Evolutionary conservation across 1,140 invertebrate species (phyloP), one percentile per base, ranked within the genome.

Genomic region (Drosophila insularis): DNA sequence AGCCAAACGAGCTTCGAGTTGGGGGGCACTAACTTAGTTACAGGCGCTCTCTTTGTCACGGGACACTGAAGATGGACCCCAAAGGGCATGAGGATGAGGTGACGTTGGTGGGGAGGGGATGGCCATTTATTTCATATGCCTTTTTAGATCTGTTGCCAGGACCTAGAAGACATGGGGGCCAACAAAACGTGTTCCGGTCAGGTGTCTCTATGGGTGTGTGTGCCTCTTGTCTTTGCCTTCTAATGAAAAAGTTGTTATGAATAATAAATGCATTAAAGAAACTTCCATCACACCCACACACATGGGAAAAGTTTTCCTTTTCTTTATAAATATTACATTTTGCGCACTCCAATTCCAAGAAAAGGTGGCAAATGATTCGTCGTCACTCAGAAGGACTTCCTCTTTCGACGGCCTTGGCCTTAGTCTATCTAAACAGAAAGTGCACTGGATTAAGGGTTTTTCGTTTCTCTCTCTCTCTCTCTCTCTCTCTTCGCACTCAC

Each of bases 201-300:
- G 71, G 69, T 76, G 76, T 76, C 43, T 46, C 6, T 43, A 5
- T 43, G 14, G 14, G 76, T 70, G 68, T 55, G 67, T 46, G 35
- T 68, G 37, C 50, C 37, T 37, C 35, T 31, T 54, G 59, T 37
- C 35, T 66, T 37, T 74, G 63, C 31, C 64, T 73, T 62, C 67
- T 89, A 89, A 87, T 87, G 82, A 87, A 87, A 87, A 87, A 87
- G 82, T 87, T 87, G 75, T 74, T 86, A 87, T 87, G 82, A 82
- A 87, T 87, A 87, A 87, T 89, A 87, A 87, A 87, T 89, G 82
- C 84, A 86, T 86, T 86, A 82, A 65, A 66, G 75, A 76, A 86
- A 87, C 68, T 85, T 74, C 62, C 69, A 72, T 53, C 75, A 84
- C 71, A 75, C 78, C 80, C 68, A 72, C 55, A 68, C 62, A 68